Evolutionary conservation across 2,888 invertebrate species (phyloP).

Genomic region (Agrotis segetum): DNA sequence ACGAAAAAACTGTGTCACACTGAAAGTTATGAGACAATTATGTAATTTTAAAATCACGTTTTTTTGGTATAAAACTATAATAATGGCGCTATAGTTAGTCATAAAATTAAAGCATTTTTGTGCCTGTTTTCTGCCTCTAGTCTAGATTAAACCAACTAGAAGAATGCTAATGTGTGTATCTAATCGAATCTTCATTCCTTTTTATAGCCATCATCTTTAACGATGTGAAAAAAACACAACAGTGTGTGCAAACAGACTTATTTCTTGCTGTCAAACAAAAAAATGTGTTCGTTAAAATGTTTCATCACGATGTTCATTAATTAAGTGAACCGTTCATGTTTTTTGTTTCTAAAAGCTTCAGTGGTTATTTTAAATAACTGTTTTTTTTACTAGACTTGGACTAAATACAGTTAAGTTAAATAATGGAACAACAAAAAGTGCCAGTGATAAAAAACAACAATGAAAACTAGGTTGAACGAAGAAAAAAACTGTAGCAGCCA

Average conservation of each 20-base stretch:
- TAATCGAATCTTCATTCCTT: conserved; percentile 36
- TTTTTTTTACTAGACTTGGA: conserved; percentile 46
- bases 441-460: conserved; percentile 39
- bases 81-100: conserved; percentile 1
- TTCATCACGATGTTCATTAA: conserved; percentile 44
- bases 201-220: conserved; percentile 29
- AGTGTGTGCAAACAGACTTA: conserved; percentile 39
- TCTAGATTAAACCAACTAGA: background rate
- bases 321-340: conserved; percentile 46
- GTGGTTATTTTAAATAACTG: conserved; percentile 36
- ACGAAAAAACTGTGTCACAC: conserved; percentile 50
- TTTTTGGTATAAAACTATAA: conserved; percentile 39
- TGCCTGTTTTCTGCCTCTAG: background rate
- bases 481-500: conserved; percentile 31
- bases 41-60: conserved; percentile 50
- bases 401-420: conserved; percentile 38
- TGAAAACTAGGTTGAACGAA: conserved; percentile 40
- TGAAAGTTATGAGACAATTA: conserved; percentile 61
- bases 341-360: conserved; percentile 48
- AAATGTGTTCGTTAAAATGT: conserved; percentile 48
- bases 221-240: conserved; percentile 55
- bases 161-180: conserved; percentile 21
- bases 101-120: background rate
- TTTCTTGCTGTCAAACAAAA: conserved; percentile 26
- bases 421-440: conserved; percentile 51